phyloP scores from a whole-genome alignment of 2,113 vertebrate species.

The Tenrec ecaudatus region DNA sequence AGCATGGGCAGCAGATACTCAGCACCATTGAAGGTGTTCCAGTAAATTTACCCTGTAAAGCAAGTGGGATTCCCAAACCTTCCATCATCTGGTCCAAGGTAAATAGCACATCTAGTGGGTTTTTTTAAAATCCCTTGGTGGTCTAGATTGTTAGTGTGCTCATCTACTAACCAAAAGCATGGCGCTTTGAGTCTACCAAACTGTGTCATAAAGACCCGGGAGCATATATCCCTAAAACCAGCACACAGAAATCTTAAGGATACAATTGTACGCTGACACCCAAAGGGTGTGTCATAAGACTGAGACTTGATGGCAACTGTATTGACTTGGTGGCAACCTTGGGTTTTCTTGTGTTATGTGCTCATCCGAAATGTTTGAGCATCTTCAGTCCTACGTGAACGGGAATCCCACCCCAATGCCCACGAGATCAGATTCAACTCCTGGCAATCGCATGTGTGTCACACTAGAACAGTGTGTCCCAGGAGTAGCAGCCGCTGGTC shows the following conservation, averaged over 20 bases:
- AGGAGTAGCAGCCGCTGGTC: too few relatives aligned
- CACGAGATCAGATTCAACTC: neutral
- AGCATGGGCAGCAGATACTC: conserved; percentile 96
- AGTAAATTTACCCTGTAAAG: conserved; percentile 93
- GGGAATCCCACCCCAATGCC: neutral
- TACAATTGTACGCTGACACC: neutral
- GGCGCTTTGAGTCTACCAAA: neutral
- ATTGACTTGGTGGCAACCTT: neutral
- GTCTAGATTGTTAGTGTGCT: neutral
- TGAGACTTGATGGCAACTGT: neutral
- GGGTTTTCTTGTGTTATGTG: neutral
- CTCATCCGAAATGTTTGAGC: neutral
- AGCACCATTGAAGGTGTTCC: conserved; percentile 94
- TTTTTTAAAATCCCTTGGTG: neutral
- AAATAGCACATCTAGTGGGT: neutral
- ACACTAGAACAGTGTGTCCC: neutral
- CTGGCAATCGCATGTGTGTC: neutral
- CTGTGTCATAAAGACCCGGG: neutral
- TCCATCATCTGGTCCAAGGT: conserved; percentile 96
- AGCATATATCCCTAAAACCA: neutral
- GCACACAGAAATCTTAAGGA: neutral
- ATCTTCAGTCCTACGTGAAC: neutral
- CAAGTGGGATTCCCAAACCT: conserved; percentile 93
- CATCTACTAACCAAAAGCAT: neutral
- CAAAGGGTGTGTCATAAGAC: neutral